These are phyloP conservation scores for Astyanax mexicanus DNA, from an alignment of 2,797 vertebrate genomes.

Conservation along the genomic window DNA sequence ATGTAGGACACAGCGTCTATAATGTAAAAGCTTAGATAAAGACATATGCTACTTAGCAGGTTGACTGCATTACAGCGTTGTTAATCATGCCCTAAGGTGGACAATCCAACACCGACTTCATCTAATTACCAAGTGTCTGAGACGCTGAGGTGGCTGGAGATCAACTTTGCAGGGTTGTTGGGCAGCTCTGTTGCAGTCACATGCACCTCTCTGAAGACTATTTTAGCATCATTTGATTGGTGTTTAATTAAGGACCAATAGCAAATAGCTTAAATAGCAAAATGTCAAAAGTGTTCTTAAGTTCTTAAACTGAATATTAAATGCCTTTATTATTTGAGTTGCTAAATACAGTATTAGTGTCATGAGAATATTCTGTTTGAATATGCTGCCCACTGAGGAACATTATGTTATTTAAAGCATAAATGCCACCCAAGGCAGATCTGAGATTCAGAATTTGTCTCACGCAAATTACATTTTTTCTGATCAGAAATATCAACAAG, in stretches of 20 bases:
- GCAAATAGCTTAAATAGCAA: background rate
- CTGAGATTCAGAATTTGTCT: background rate
- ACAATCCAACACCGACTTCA: background rate
- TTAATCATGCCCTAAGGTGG: background rate
- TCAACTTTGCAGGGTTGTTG: background rate
- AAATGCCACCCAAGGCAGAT: background rate
- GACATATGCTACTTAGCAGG: background rate
- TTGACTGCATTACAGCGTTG: background rate
- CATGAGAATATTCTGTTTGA: background rate
- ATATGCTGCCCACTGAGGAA: background rate
- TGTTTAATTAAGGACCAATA: background rate
- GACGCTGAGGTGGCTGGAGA: background rate
- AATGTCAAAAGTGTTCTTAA: background rate
- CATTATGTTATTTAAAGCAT: background rate
- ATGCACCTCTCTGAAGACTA: background rate
- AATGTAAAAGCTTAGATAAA: background rate
- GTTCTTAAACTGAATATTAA: no score
- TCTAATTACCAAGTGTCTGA: background rate
- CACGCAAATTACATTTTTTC: constrained; percentile 5
- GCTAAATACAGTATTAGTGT: background rate
- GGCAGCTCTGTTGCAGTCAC: background rate
- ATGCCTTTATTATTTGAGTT: background rate
- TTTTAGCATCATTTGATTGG: background rate
- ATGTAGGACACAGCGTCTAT: no score
- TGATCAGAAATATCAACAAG: background rate